Evolutionary conservation across 2,888 invertebrate species (phyloP).

Genomic region (Ochropleura leucogaster): DNA sequence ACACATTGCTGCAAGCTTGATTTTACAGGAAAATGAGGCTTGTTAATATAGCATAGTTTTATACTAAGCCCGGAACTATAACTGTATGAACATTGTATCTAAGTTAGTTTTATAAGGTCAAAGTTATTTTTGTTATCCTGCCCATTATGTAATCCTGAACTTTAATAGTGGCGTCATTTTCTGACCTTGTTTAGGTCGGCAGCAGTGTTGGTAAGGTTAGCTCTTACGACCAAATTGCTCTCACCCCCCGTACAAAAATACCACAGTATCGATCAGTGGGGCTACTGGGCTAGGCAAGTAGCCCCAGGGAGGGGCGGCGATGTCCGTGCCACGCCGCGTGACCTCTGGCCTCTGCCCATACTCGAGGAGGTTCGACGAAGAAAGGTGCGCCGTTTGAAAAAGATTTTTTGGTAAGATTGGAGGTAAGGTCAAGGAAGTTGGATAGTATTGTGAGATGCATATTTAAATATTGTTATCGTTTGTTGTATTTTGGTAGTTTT

Average conservation of each 20-base stretch:
- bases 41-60: too few relatives aligned
- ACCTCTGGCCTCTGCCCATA: constrained; percentile 87
- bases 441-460: constrained; percentile 50
- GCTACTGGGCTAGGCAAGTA: constrained; percentile 68
- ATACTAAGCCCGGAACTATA: background rate
- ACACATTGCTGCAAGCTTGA: background rate
- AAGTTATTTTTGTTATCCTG: background rate
- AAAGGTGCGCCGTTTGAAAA: constrained; percentile 41
- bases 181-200: background rate
- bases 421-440: constrained; percentile 39
- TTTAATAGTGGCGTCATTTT: background rate
- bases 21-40: background rate
- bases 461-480: background rate
- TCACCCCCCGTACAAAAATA: constrained; percentile 63
- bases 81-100: background rate
- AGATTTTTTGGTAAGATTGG: constrained; percentile 23
- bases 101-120: too few relatives aligned
- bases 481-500: background rate
- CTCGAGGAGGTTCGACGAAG: constrained; percentile 55
- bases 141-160: background rate
- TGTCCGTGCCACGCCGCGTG: constrained; percentile 86
- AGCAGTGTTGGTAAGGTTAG: constrained; percentile 41
- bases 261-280: constrained; percentile 65
- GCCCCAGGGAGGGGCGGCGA: constrained; percentile 87
- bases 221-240: constrained; percentile 50